A percentile compares a stretch with the other conserved stretches of the same genome.
phyloP scores from a whole-genome alignment of 1,140 invertebrate species.

The Nasonia vitripennis region DNA sequence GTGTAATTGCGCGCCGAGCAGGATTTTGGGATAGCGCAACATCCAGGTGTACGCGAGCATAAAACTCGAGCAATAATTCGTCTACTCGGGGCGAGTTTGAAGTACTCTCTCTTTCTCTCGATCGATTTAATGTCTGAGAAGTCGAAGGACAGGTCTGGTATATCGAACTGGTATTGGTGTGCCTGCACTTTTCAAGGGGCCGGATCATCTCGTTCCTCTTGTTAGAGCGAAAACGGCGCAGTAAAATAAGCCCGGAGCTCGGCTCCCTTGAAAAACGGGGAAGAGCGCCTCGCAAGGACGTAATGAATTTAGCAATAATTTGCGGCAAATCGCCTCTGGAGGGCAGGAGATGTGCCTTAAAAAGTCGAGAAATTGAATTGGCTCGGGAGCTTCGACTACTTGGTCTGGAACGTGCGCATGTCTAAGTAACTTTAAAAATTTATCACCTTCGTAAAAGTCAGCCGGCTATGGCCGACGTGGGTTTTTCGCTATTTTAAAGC shows the following conservation, averaged over 20 bases:
- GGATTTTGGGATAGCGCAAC: no score
- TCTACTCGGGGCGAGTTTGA: no score
- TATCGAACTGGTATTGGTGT: no score
- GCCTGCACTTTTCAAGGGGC: neutral
- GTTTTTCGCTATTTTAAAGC: neutral
- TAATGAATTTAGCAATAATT: constrained; percentile 46
- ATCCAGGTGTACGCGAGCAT: no score
- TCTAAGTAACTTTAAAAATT: constrained; percentile 47
- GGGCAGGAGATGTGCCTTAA: neutral
- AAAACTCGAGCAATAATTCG: no score
- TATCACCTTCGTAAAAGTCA: constrained; percentile 45
- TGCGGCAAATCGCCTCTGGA: neutral
- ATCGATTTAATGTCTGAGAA: no score
- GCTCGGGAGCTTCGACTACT: neutral
- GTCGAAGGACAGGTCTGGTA: no score
- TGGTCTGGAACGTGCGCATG: constrained; percentile 2
- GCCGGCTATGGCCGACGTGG: neutral
- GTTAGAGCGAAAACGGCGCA: constrained; percentile 17
- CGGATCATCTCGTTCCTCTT: constrained; percentile 32
- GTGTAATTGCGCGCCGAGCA: no score
- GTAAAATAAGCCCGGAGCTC: neutral
- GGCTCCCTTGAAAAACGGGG: neutral
- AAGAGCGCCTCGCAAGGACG: neutral
- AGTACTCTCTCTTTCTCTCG: no score
- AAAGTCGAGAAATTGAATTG: constrained; percentile 43